Base-by-base conservation (phyloP, 2,797 vertebrate species). In the Anableps anableps region DNA sequence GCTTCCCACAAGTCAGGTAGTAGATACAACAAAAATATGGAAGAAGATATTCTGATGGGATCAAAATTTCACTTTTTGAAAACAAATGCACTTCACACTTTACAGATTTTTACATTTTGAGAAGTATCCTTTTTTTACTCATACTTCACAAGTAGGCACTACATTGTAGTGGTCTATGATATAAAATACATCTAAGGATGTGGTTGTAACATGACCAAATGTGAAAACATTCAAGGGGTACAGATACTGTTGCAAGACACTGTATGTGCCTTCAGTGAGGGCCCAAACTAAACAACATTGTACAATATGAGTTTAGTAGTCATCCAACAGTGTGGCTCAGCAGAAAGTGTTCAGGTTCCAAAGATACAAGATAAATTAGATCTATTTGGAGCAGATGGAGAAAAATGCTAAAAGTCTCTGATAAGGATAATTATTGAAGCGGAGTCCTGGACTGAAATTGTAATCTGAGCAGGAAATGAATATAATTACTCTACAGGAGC, bases 391-490 rank as follows among this genome's bases (percentile, higher is more conserved):
- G 55, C 38, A 58, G 72, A 38, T 36, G 80, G n/a, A 80, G 72
- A 43, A n/a, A 41, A 55, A 77, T 53, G 36, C 68, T 80, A 58
- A 29, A 80, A 23, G 48, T 38, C n/a, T 36, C 5, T 17, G 86
- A 91, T 79, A 79, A 88, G 70, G 36, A 86, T 45, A 81, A 80
- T 5, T 14, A 78, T 51, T 89, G 78, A 76, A 87, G 86, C 81
- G 60, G 71, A 64, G 73, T 73, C 0, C 23, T 48, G 71, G 62
- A 77, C n/a, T 47, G 45, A 43, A 83, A 74, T 62, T 86, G 31
- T 74, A 47, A 77, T 80, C 78, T 38, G 82, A 77, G 73, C 83
- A 92, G 91, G 93, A 94, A 91, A 91, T 90, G 72, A 51, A 84
- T 41, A 26, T 68, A 80, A 71, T 72, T 86, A 1, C 31, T 55